These are phyloP conservation scores for Montipora efflorescens DNA, from an alignment of 64 coral and sea anemone genomes.

Conservation along the genomic window DNA sequence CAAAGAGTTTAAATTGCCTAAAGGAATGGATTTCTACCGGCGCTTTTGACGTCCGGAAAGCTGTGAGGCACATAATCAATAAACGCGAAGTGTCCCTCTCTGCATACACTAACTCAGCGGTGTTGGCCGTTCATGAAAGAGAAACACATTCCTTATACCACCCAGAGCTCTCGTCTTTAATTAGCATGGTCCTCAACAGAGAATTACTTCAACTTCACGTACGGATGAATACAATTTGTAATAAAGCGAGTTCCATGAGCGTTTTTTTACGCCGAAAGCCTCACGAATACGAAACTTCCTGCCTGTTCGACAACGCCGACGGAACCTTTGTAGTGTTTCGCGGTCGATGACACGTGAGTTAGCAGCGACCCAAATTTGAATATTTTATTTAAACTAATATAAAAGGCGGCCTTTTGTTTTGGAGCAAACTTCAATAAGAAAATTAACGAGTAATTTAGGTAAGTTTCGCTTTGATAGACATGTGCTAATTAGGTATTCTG, in stretches of 20 bases:
- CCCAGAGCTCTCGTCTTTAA: slow-evolving; percentile 49
- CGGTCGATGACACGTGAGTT: slow-evolving; percentile 42
- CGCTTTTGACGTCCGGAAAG: slow-evolving; percentile 32
- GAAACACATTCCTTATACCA: background rate
- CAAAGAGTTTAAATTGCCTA: slow-evolving; percentile 44
- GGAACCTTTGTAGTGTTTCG: slow-evolving; percentile 54
- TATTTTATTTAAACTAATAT: slow-evolving; percentile 97
- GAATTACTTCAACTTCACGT: slow-evolving; percentile 43
- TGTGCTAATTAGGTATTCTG: slow-evolving; percentile 99
- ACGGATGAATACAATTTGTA: slow-evolving; percentile 42
- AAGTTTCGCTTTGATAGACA: slow-evolving; percentile 99
- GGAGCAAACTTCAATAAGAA: slow-evolving; percentile 99
- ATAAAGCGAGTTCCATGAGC: slow-evolving; percentile 50
- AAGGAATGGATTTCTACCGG: slow-evolving; percentile 45
- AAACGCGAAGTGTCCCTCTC: background rate
- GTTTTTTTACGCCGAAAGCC: slow-evolving; percentile 56
- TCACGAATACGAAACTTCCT: slow-evolving; percentile 46
- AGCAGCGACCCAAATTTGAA: slow-evolving; percentile 84
- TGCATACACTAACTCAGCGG: background rate
- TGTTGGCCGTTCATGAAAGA: background rate
- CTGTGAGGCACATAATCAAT: slow-evolving; percentile 15
- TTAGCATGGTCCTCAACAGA: slow-evolving; percentile 68
- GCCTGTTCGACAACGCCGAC: slow-evolving; percentile 23
- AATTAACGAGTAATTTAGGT: slow-evolving; percentile 99
- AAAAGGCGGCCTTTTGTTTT: slow-evolving; percentile 96